Evolutionary conservation across 2,113 vertebrate genomes (phyloP), one percentile per base, ranked within the genome.

Genomic region (Proteles cristata): DNA sequence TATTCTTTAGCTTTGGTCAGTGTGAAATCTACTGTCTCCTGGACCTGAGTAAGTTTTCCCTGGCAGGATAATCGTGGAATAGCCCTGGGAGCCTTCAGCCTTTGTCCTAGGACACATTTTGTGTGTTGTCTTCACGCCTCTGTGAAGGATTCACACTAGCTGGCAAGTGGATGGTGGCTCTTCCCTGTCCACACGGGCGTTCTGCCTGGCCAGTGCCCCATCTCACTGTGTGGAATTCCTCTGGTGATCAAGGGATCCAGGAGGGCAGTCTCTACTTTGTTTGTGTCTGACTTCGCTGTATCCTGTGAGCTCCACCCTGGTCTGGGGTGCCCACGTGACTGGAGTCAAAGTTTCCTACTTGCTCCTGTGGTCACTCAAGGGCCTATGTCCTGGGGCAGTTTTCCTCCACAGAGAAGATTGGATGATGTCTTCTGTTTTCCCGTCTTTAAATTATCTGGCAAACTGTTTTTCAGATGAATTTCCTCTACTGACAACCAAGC

Each of bases 401-500:
- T 95, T 7, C 48, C 48, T 87, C 31, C 25, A 19, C n/a, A 84
- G 55, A 81, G 77, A 93, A 89, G 63, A 45, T 3, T 92, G 26
- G 55, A 28, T 76, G 83, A 9, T 7, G 4, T 76, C 25, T 58
- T 87, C 21, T 86, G 0, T 87, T 15, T 94, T 88, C 31, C 48
- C 39, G 7, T 55, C 19, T 65, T 88, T 23, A 80, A 50, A 63
- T 88, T 88, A 33, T 94, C 65, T 95, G 69, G 53, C 39, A 86
- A 74, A 82, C 82, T 98, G n/a, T 98, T 97, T 98, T 98, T 31
- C 98, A 99, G 99, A 99, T 97, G 99, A 99, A 98, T 99, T 99
- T 98, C 99, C 99, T 1, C 97, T 99, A 98, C 98, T 99, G 85
- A 99, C 99, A 0, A 99, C 99, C 7, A 99, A 99, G 98, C 99